Base-by-base conservation (phyloP, 2,797 vertebrate species). In the Peromyscus melanophrys region DNA sequence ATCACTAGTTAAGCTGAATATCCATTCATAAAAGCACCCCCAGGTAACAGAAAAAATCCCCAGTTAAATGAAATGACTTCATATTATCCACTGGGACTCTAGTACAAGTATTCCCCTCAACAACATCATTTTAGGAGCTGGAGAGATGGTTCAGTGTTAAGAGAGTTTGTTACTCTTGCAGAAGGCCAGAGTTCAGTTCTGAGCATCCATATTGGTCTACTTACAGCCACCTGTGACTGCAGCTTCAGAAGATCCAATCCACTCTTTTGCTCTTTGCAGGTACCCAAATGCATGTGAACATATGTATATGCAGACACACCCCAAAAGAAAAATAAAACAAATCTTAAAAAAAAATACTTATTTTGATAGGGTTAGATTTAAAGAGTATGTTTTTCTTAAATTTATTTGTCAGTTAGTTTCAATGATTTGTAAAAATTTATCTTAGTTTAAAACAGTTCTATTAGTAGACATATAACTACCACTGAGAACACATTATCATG, bases 401-500 rank as follows among this genome's bases (percentile, higher is more conserved):
- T 57, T 55, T 91, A 65, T 81, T 78, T 95, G 67, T 31, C 29
- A 88, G 6, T 73, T 87, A 29, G 16, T 87, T 90, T 4, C 34
- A 84, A 55, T 83, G 12, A 6, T 88, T 90, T 76, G 8, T 75
- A 67, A 93, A 95, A 78, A 4, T 49, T 90, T 65, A 80, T 59
- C 25, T 55, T 75, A 17, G 29, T 23, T 94, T 78, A 73, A 10
- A 87, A 63, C 6, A 65, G 59, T 92, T 82, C 69, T 6, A 52
- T 87, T 73, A 80, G 57, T 23, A 94, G 49, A 90, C 49, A 80
- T 80, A 29, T 52, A 90, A 73, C 67, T 57, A 23, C n/a, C 46
- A 77, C 34, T 81, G 7, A 61, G 16, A 95, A 12, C 34, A 89
- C 21, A 73, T 82, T 77, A 55, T 71, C 89, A 65, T 31, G 4